Evolutionary conservation across 2,113 vertebrate genomes (phyloP).

Genomic region (Sylvietta virens): DNA sequence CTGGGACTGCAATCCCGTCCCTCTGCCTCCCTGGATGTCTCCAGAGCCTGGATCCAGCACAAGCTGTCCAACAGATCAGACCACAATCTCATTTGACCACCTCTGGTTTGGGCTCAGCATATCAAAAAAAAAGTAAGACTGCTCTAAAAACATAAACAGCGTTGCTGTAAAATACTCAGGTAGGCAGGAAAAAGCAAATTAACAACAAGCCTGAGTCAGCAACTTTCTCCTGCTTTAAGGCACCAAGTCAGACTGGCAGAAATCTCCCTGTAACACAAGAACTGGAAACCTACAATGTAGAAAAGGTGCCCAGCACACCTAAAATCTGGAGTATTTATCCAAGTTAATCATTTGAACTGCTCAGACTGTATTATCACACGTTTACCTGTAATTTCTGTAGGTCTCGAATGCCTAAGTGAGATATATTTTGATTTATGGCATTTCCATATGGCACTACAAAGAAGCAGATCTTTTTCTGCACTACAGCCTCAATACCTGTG

Average conservation of each 20-base stretch:
- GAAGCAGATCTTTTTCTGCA: neutral
- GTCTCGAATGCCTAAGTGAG: fast-evolving
- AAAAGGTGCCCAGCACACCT: neutral
- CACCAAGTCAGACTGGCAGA: neutral
- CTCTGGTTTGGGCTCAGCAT: neutral
- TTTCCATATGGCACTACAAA: neutral
- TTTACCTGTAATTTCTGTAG: neutral
- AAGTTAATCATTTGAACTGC: neutral
- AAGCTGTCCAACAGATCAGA: neutral
- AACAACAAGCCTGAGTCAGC: neutral
- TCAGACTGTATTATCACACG: neutral
- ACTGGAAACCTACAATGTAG: neutral
- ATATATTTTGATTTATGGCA: neutral
- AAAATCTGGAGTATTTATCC: neutral
- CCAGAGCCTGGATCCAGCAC: neutral
- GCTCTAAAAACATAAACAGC: neutral
- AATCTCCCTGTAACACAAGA: neutral
- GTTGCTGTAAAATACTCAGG: neutral
- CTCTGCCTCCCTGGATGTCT: neutral
- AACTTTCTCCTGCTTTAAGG: neutral
- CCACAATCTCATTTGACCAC: neutral
- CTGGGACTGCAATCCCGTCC: fast-evolving
- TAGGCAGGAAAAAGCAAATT: neutral
- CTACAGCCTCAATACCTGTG: neutral
- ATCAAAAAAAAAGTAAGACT: neutral